Percentiles rank a stretch among this genome's conserved stretches.
Conservation (phyloP, 2,113 vertebrate genomes). For the Capreolus pygargus region DNA sequence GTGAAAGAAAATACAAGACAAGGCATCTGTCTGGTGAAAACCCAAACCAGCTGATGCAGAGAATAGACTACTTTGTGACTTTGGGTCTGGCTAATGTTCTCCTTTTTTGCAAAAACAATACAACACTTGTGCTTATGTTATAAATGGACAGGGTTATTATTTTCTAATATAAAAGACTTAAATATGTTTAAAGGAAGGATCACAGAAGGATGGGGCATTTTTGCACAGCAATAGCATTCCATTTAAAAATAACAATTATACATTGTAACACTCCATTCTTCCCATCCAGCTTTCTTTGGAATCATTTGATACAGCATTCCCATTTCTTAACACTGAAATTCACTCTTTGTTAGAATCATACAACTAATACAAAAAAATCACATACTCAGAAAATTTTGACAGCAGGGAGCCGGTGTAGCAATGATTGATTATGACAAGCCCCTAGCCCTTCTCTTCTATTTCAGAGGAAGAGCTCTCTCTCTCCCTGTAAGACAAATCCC, state of each 20-base stretch:
- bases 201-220: not conserved
- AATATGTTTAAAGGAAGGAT: conserved; percentile 46
- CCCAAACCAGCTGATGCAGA: conserved; percentile 13
- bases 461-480: not conserved
- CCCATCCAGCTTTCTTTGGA: not conserved
- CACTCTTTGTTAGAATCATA: not conserved
- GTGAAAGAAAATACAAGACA: conserved; percentile 64
- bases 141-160: conserved; percentile 14
- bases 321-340: not conserved
- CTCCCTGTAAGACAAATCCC: not conserved
- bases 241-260: not conserved
- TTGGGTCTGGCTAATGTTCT: conserved; percentile 26
- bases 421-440: not conserved
- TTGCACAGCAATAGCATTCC: not conserved
- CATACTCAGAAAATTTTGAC: not conserved
- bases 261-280: not conserved
- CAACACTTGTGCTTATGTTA: conserved; percentile 21
- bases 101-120: conserved; percentile 18
- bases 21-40: conserved; percentile 51
- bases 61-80: conserved; percentile 14
- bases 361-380: not conserved
- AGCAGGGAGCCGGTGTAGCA: not conserved
- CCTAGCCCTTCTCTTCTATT: not conserved
- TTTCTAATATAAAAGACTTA: conserved; percentile 40
- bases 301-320: not conserved